Conservation (phyloP, 2,888 invertebrate species). For the Caenorhabditis parvicauda region DNA sequence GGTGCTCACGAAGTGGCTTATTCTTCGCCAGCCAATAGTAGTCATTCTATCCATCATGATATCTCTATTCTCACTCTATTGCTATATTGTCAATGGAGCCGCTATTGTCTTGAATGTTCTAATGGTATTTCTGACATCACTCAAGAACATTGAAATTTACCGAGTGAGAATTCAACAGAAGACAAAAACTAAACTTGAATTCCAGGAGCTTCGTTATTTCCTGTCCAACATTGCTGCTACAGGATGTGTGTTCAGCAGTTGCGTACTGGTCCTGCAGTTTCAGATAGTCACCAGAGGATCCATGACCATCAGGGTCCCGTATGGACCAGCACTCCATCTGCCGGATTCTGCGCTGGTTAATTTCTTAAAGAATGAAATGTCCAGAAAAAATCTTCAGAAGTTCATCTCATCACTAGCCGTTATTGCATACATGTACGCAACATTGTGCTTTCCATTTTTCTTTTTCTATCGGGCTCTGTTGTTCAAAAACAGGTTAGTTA, state of each 20-base stretch:
- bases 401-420: conserved; percentile 16
- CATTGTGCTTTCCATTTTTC: conserved; percentile 32
- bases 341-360: conserved; percentile 17
- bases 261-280: conserved; percentile 26
- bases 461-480: conserved; percentile 31
- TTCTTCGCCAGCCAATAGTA: too few species aligned
- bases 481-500: conserved; percentile 14
- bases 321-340: conserved; percentile 25
- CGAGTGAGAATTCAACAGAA: too few species aligned
- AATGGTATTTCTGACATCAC: conserved; percentile 23
- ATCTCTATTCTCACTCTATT: conserved; percentile 27
- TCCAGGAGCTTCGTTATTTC: conserved; percentile 35
- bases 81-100: conserved; percentile 21
- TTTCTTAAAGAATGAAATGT: background rate
- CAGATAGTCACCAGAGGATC: conserved; percentile 25
- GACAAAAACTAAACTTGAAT: too few species aligned
- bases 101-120: conserved; percentile 20
- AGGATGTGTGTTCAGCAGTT: conserved; percentile 16
- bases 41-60: background rate
- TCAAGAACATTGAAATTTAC: conserved; percentile 31
- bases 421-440: conserved; percentile 25
- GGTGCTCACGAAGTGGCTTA: too few species aligned
- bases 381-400: conserved; percentile 11
- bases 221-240: conserved; percentile 32
- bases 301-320: conserved; percentile 34